Evolutionary conservation across 2,888 invertebrate species (phyloP).

Genomic region (Tinea trinotella): DNA sequence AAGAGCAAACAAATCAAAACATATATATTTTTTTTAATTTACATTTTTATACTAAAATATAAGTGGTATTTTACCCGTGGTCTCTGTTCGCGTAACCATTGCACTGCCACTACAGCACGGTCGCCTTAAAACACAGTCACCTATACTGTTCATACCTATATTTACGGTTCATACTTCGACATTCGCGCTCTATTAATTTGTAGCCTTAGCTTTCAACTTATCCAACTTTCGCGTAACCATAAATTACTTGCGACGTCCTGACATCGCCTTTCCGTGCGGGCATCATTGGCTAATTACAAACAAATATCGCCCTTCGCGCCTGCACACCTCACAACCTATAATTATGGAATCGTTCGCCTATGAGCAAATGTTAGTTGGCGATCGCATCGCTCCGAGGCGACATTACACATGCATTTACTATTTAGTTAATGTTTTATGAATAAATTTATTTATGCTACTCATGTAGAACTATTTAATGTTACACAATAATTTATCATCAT

Average conservation of each 20-base stretch:
- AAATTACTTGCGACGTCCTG: slow-evolving; percentile 45
- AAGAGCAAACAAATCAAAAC: too few relatives aligned
- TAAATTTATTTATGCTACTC: slow-evolving; percentile 3
- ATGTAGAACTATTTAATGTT: neutral
- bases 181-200: too few relatives aligned
- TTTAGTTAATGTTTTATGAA: neutral
- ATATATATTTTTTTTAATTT: too few relatives aligned
- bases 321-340: slow-evolving; percentile 34
- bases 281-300: slow-evolving; percentile 43
- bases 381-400: slow-evolving; percentile 11
- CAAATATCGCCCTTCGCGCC: slow-evolving; percentile 56
- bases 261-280: slow-evolving; percentile 47
- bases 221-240: slow-evolving; percentile 39
- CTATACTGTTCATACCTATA: too few relatives aligned
- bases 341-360: slow-evolving; percentile 29
- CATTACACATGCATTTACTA: slow-evolving; percentile 9
- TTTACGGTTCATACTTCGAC: too few relatives aligned
- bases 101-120: too few relatives aligned
- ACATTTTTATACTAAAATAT: too few relatives aligned
- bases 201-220: too few relatives aligned
- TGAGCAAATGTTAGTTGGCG: neutral
- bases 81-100: too few relatives aligned
- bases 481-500: too few relatives aligned
- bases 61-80: too few relatives aligned
- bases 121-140: too few relatives aligned